phyloP scores from a whole-genome alignment of 1,140 invertebrate genomes.

The Lepidostoma basale region DNA sequence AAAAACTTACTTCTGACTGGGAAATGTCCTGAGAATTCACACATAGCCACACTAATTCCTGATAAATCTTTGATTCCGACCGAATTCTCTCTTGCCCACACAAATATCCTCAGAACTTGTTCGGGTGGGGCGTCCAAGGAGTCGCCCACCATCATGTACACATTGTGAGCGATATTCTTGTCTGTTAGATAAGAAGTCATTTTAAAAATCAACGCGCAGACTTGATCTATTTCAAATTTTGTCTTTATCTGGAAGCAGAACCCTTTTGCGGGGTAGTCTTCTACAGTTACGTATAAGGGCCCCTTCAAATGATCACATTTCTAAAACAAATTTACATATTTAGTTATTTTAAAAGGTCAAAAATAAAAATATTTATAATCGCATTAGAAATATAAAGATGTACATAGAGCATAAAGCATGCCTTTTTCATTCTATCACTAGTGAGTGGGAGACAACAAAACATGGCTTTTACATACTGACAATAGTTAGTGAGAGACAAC shows the following conservation, averaged over 20 bases:
- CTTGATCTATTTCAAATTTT: slow-evolving; percentile 49
- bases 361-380: background rate
- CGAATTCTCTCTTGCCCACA: slow-evolving; percentile 67
- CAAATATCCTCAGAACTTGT: slow-evolving; percentile 62
- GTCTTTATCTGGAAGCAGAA: slow-evolving; percentile 67
- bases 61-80: slow-evolving; percentile 61
- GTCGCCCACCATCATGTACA: slow-evolving; percentile 68
- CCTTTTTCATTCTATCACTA: too few relatives aligned
- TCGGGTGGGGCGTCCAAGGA: slow-evolving; percentile 41
- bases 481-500: too few relatives aligned
- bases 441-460: too few relatives aligned
- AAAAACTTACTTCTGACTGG: slow-evolving; percentile 64
- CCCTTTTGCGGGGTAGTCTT: slow-evolving; percentile 64
- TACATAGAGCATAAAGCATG: background rate
- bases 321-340: slow-evolving; percentile 53
- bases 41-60: slow-evolving; percentile 67
- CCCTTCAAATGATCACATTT: slow-evolving; percentile 59
- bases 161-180: slow-evolving; percentile 70
- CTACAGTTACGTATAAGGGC: slow-evolving; percentile 56
- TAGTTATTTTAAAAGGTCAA: background rate
- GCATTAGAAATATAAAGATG: background rate
- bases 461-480: too few relatives aligned
- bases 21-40: slow-evolving; percentile 73
- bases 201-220: slow-evolving; percentile 54
- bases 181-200: slow-evolving; percentile 63